phyloP scores from a whole-genome alignment of 2,888 invertebrate species.

The Desoria tigrina region DNA sequence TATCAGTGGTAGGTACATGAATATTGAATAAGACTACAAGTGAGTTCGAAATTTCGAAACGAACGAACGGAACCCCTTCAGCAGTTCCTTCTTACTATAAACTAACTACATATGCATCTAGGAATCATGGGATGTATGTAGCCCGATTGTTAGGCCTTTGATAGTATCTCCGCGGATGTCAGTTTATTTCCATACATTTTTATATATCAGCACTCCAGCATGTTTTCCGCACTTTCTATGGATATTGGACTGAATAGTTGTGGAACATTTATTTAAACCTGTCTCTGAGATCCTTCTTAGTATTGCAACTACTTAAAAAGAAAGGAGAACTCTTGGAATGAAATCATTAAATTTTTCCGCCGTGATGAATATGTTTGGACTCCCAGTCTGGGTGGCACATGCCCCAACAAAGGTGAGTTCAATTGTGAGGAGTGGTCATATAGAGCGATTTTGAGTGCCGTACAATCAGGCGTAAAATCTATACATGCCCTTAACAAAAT shows the following conservation, averaged over 20 bases:
- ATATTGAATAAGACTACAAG: not conserved
- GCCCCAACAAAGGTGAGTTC: slow-evolving; percentile 42
- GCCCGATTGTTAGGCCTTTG: too few species aligned
- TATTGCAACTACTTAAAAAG: slow-evolving; percentile 10
- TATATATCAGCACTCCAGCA: too few species aligned
- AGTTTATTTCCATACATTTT: too few species aligned
- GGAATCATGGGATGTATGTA: too few species aligned
- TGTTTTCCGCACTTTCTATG: not conserved
- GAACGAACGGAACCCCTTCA: slow-evolving; percentile 4
- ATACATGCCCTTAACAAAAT: slow-evolving; percentile 30
- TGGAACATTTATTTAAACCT: slow-evolving; percentile 1
- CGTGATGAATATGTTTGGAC: slow-evolving; percentile 41
- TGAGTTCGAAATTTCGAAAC: not conserved
- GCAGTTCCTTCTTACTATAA: not conserved
- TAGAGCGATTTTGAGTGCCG: slow-evolving; percentile 38
- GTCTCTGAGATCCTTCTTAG: not conserved
- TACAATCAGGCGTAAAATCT: slow-evolving; percentile 50
- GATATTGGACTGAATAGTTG: too few species aligned
- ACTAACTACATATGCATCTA: too few species aligned
- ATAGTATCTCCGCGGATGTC: not conserved
- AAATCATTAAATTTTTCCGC: slow-evolving; percentile 54
- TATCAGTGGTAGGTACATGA: slow-evolving; percentile 31
- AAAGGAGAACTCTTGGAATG: slow-evolving; percentile 34
- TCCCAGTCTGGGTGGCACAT: slow-evolving; percentile 40
- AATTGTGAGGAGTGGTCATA: slow-evolving; percentile 50